A percentile compares a stretch with the other conserved stretches of the same genome.
Evolutionary conservation across 2,113 vertebrate species (phyloP).

Genomic region (Cheilinus undulatus): DNA sequence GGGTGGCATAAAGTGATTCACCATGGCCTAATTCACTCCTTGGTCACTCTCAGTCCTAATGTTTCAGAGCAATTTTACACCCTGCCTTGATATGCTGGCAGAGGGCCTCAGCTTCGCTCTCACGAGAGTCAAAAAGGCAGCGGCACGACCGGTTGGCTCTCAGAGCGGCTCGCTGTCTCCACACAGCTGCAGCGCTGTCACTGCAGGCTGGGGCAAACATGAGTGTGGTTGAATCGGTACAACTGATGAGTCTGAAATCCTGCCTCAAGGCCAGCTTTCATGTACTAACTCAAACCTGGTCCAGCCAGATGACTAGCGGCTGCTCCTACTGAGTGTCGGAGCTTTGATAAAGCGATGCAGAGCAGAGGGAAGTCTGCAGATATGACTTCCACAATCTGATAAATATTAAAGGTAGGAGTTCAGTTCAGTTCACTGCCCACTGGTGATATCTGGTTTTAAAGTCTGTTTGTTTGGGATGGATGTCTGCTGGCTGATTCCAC

Average conservation of each 20-base stretch:
- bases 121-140: conserved; percentile 41
- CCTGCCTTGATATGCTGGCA: conserved; percentile 50
- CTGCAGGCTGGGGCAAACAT: conserved; percentile 43
- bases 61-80: conserved; percentile 59
- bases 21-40: conserved; percentile 62
- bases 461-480: conserved; percentile 30
- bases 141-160: conserved; percentile 33
- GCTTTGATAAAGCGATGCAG: conserved; percentile 55
- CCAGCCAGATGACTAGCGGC: conserved; percentile 49
- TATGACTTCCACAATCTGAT: conserved; percentile 45
- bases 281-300: conserved; percentile 44
- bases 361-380: conserved; percentile 42
- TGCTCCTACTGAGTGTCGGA: conserved; percentile 22
- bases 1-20: conserved; percentile 62
- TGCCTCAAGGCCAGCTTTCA: conserved; percentile 51
- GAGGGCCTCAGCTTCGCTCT: conserved; percentile 33
- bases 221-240: conserved; percentile 42
- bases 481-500: conserved; percentile 27
- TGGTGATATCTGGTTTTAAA: conserved; percentile 22
- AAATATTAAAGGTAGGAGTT: conserved; percentile 52
- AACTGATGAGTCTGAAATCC: conserved; percentile 51
- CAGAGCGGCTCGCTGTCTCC: conserved; percentile 18
- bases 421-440: conserved; percentile 38
- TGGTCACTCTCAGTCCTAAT: conserved; percentile 60
- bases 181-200: conserved; percentile 10